These are phyloP conservation scores for Platycercus adscitus DNA, from an alignment of 2,113 vertebrate genomes.

Conservation along the genomic window DNA sequence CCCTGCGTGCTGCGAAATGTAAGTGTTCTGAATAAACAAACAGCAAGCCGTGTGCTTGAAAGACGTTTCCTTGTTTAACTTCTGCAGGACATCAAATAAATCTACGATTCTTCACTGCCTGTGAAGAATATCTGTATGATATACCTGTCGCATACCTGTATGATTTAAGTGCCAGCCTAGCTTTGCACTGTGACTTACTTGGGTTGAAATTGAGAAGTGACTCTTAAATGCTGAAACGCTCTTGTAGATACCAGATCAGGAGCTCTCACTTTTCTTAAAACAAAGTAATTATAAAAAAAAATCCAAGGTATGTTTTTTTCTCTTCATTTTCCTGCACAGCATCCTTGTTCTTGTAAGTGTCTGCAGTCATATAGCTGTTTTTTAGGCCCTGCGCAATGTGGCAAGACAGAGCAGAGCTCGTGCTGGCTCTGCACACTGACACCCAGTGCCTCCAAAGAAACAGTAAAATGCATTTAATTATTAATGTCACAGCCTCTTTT, in stretches of 20 bases:
- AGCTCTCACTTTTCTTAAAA: not conserved
- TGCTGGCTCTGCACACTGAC: not conserved
- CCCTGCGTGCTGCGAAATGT: not conserved
- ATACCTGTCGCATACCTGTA: rapidly evolving
- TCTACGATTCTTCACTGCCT: not conserved
- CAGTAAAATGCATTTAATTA: not conserved
- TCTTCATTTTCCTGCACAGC: not conserved
- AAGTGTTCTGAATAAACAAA: not conserved
- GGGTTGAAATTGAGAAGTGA: not conserved
- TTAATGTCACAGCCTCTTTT: no score
- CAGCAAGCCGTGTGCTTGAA: not conserved
- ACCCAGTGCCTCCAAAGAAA: not conserved
- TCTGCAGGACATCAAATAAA: not conserved
- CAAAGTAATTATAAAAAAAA: not conserved
- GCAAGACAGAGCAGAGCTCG: not conserved
- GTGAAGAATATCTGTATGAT: no score
- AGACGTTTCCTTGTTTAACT: not conserved
- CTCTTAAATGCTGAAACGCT: not conserved
- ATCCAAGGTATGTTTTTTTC: not conserved
- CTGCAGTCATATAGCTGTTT: rapidly evolving
- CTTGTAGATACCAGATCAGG: not conserved
- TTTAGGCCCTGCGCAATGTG: not conserved
- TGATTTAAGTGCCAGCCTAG: not conserved
- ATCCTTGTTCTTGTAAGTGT: not conserved
- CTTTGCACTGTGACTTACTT: not conserved